Base-by-base conservation (phyloP, 2,888 invertebrate genomes). In the Coleophora flavipennella region DNA sequence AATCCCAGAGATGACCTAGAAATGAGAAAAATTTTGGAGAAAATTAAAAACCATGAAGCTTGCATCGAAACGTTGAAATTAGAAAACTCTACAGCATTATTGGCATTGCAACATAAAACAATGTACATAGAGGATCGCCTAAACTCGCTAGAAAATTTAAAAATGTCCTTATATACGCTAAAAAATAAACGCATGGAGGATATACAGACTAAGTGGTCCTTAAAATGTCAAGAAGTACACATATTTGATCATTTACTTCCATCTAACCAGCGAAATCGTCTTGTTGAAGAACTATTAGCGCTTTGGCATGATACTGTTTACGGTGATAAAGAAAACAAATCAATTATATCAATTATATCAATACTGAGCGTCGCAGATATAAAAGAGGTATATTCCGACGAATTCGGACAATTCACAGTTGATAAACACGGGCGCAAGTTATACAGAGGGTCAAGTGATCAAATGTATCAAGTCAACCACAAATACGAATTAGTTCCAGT, bases 241-340 rank as follows among this genome's bases (percentile, higher is more conserved):
- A 59, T 67, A 25, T 67, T 67, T 20, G 58, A 54, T 40, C 67
- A 67, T 40, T 48, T 54, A 31, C 46, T 67, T 4, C 63, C 66
- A 1, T 42, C 45, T 35, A 10, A 42, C 3, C 48, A 55, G 13
- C 58, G 67, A 13, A 50, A 49, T 41, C 55, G 50, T 25, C 60
- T 67, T 3, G 55, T 64, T 1, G 57, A 62, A 13, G 42, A 47
- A 11, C 47, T 67, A 34, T 13, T 59, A 3, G 48, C 45, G 2
- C 39, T 57, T 29, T 67, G 67, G 67, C 43, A 53, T 13, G 33
- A 28, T 27, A 53, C 60, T 9, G 43, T 62, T 39, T 28, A 31
- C 14, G n/a, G 29, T 3, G 29, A 38, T 12, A 25, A 13, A 8
- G 42, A 43, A 3, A 20, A 33, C 10, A 53, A 57, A 39, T 60